These are phyloP conservation scores for Myrmophylax atrothorax DNA, from an alignment of 2,113 vertebrate species.

Conservation along the genomic window DNA sequence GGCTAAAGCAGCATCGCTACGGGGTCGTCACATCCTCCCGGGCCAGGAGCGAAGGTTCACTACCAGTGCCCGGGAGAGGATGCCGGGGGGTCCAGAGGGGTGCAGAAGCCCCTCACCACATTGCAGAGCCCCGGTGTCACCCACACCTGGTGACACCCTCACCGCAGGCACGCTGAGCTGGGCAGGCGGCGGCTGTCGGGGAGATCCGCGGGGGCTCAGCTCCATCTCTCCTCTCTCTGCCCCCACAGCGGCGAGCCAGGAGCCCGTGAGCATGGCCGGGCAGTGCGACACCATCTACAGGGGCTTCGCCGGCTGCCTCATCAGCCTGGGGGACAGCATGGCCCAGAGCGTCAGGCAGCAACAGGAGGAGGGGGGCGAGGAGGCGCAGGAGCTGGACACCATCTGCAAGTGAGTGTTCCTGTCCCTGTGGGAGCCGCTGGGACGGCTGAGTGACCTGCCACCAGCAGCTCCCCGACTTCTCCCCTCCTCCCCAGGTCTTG, in stretches of 20 bases:
- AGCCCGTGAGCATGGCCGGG: slow-evolving; percentile 66
- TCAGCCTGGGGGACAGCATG: slow-evolving; percentile 92
- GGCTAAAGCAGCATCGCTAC: neutral
- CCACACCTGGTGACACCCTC: neutral
- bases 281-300: slow-evolving; percentile 92
- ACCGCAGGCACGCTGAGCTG: accelerated
- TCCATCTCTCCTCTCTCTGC: neutral
- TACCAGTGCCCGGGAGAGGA: neutral
- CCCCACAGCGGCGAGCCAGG: slow-evolving; percentile 40
- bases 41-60: neutral
- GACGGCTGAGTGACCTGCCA: accelerated
- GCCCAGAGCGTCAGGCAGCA: slow-evolving; percentile 71
- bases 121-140: neutral
- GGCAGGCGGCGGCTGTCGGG: accelerated
- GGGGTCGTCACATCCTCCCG: accelerated
- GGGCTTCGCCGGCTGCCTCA: slow-evolving; percentile 91
- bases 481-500: slow-evolving; percentile 81
- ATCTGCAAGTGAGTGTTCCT: slow-evolving; percentile 87
- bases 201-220: neutral
- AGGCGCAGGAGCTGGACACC: slow-evolving; percentile 86
- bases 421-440: neutral
- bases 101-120: accelerated
- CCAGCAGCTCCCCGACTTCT: neutral
- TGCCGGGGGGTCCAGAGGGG: accelerated
- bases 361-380: slow-evolving; percentile 27